Base-by-base conservation (phyloP, 1,140 invertebrate species). In the Drosophila suzukii region DNA sequence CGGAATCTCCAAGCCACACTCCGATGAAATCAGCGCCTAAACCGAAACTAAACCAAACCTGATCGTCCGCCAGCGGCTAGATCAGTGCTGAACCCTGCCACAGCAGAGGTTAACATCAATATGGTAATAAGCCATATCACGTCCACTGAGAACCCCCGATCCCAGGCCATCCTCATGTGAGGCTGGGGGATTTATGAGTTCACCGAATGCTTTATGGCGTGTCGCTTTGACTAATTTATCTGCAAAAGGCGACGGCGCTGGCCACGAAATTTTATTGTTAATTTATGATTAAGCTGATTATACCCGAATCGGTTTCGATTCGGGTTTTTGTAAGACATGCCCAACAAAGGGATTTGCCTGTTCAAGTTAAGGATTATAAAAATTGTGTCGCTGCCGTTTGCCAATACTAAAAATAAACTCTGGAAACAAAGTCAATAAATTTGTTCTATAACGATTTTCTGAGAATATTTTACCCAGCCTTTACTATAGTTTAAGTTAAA, bases 211-310 rank as follows among this genome's bases (percentile, higher is more conserved):
- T 91, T 91, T 91, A 91, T 91, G 89, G 84, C 74, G 89, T 91
- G 89, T 91, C 81, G 81, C 66, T 86, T 89, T 91, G 89, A 91
- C 89, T 91, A 91, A 91, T 91, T 91, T 91, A 89, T 91, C 74
- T 90, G 76, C 60, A 66, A 66, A 81, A 73, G 74, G 54, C 73
- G 74, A 61, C 62, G 65, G 75, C 62, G 54, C 53, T 78, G 75
- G 54, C 75, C 79, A 88, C 79, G 71, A 65, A 83, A 74, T 86
- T 86, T 89, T 80, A 83, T 89, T 74, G 74, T 89, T 89, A 84
- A 89, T 89, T 89, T 89, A 89, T 89, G 81, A 84, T 89, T 78
- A 78, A 84, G 73, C 80, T 65, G 84, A 89, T 88, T 89, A 72
- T 84, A 58, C 55, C 57, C 36, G 65, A 74, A 68, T 75, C 53